phyloP scores from a whole-genome alignment of 1,140 invertebrate species.

The Eueides isabella region DNA sequence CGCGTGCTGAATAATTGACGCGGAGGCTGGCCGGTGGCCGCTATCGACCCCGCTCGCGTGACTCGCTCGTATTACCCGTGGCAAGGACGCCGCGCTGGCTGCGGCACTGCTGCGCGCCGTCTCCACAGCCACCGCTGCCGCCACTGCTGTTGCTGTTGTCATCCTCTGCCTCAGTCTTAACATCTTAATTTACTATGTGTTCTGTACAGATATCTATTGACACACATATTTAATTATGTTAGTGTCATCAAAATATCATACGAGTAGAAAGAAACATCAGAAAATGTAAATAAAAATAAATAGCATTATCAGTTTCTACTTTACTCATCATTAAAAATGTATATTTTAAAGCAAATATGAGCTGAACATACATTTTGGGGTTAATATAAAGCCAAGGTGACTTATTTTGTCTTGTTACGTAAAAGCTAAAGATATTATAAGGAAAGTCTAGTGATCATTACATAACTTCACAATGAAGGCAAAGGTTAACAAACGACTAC shows the following conservation, averaged over 20 bases:
- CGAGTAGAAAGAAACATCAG: neutral
- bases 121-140: slow-evolving; percentile 48
- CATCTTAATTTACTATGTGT: neutral
- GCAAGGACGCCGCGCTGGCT: slow-evolving; percentile 79
- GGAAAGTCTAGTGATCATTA: slow-evolving; percentile 26
- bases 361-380: neutral
- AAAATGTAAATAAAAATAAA: neutral
- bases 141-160: slow-evolving; percentile 21
- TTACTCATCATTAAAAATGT: neutral
- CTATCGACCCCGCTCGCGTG: slow-evolving; percentile 77
- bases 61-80: slow-evolving; percentile 61
- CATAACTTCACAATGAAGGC: slow-evolving; percentile 19
- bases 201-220: neutral
- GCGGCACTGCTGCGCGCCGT: slow-evolving; percentile 58
- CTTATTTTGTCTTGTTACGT: slow-evolving; percentile 26
- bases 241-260: neutral
- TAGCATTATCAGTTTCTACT: no score
- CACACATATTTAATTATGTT: neutral
- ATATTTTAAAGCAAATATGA: neutral
- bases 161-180: neutral
- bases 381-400: slow-evolving; percentile 29
- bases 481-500: neutral
- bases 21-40: slow-evolving; percentile 68
- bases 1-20: slow-evolving; percentile 79
- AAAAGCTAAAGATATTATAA: slow-evolving; percentile 29